Evolutionary conservation across 1,140 invertebrate genomes (phyloP).

Genomic region (Drosophila novamexicana): DNA sequence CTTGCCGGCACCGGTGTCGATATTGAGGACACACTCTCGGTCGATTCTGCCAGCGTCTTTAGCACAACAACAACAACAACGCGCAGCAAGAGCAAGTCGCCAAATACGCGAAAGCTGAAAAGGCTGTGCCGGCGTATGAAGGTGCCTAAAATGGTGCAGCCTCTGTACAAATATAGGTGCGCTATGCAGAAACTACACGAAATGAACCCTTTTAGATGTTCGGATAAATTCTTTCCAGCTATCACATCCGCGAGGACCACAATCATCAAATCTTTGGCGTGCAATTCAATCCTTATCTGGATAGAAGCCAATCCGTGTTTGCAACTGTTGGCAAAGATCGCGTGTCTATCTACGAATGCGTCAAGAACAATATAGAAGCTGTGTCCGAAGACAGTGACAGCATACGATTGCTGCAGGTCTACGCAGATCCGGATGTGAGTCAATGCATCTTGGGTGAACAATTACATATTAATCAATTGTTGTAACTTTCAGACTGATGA

Average conservation of each 20-base stretch:
- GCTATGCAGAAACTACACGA: neutral
- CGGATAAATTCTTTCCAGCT: slow-evolving; percentile 85
- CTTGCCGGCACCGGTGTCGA: slow-evolving; percentile 4
- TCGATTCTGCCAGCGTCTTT: slow-evolving; percentile 90
- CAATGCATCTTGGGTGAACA: neutral
- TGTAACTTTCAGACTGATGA: slow-evolving; percentile 88
- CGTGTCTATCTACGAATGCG: slow-evolving; percentile 97
- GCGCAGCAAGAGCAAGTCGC: slow-evolving; percentile 95
- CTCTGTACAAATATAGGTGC: slow-evolving; percentile 92
- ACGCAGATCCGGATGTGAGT: slow-evolving; percentile 95
- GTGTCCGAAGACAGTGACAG: slow-evolving; percentile 85
- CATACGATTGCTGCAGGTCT: slow-evolving; percentile 95
- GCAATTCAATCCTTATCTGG: slow-evolving; percentile 95
- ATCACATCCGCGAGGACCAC: slow-evolving; percentile 95
- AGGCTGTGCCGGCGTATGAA: slow-evolving; percentile 86
- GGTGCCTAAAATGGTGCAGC: slow-evolving; percentile 88
- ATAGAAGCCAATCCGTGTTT: slow-evolving; percentile 95
- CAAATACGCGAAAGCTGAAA: slow-evolving; percentile 89
- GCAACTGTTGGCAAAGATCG: slow-evolving; percentile 97
- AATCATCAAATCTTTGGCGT: slow-evolving; percentile 96
- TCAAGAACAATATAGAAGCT: slow-evolving; percentile 70
- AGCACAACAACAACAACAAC: slow-evolving; percentile 94
- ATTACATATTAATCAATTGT: neutral
- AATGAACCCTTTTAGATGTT: neutral
- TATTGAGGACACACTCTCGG: slow-evolving; percentile 32